Percentiles rank a stretch among this genome's conserved stretches.
Evolutionary conservation across 2,797 vertebrate species (phyloP).

Genomic region (Hipposideros larvatus): DNA sequence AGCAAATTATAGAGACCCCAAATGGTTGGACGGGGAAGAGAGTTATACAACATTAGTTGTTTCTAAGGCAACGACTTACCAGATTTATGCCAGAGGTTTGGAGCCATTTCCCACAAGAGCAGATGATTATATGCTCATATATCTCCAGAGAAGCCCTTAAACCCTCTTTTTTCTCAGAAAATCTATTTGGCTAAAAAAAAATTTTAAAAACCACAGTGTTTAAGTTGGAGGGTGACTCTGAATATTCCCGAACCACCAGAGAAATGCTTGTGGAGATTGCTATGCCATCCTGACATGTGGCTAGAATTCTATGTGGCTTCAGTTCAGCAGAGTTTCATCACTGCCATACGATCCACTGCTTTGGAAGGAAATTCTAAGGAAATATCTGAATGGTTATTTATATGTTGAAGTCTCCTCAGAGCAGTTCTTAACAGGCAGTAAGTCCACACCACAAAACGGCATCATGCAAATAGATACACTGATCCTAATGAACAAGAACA

Average conservation of each 20-base stretch:
- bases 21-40: conserved; percentile 75
- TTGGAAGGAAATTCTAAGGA: conserved; percentile 54
- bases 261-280: background rate
- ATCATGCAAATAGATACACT: background rate
- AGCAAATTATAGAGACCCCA: conserved; percentile 71
- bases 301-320: background rate
- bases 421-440: background rate
- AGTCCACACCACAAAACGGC: background rate
- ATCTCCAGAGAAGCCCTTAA: conserved; percentile 78
- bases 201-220: background rate
- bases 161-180: conserved; percentile 79
- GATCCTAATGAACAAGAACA: background rate
- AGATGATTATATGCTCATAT: conserved; percentile 81
- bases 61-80: conserved; percentile 80
- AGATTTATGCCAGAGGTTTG: conserved; percentile 78
- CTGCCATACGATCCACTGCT: conserved; percentile 24
- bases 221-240: conserved; percentile 65
- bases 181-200: conserved; percentile 66
- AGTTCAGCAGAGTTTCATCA: conserved; percentile 1
- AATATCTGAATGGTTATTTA: conserved; percentile 45
- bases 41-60: conserved; percentile 77
- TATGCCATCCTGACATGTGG: conserved; percentile 48
- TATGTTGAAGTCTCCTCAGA: background rate
- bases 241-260: conserved; percentile 59
- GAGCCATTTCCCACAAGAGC: conserved; percentile 75